phyloP scores from a whole-genome alignment of 2,888 invertebrate species.

The Pristionchus japonicus region DNA sequence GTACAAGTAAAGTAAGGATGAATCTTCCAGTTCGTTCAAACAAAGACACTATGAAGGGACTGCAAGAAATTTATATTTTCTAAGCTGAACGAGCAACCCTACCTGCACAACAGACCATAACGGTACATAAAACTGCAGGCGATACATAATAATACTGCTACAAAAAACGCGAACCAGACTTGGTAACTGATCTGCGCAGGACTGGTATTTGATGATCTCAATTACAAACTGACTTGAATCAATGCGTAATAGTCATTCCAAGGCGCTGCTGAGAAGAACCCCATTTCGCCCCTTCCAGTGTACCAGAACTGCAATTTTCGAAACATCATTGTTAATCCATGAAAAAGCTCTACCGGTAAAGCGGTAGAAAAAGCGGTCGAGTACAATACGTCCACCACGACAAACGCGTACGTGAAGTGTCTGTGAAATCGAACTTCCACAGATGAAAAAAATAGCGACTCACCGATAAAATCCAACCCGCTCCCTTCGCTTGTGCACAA shows the following conservation, averaged over 20 bases:
- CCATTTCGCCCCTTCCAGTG: too few species aligned
- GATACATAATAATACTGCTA: not conserved
- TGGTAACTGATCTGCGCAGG: not conserved
- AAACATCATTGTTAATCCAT: too few species aligned
- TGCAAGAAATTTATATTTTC: not conserved
- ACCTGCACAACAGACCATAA: slow-evolving; percentile 3
- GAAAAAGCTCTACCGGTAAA: too few species aligned
- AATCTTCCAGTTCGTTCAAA: not conserved
- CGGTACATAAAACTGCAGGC: not conserved
- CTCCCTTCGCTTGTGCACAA: too few species aligned
- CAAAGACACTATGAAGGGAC: not conserved
- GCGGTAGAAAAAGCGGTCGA: too few species aligned
- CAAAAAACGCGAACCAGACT: not conserved
- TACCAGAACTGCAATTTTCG: too few species aligned
- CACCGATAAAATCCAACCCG: too few species aligned
- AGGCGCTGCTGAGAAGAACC: not conserved
- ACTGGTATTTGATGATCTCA: not conserved
- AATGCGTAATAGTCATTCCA: not conserved
- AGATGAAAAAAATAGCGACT: too few species aligned
- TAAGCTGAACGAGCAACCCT: not conserved
- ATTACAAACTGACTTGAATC: not conserved
- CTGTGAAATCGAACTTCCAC: too few species aligned
- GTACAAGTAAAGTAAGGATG: not conserved
- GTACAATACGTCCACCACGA: too few species aligned
- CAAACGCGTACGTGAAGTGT: too few species aligned